phyloP scores from a whole-genome alignment of 30 jellyfish, hydroid and myxozoan genomes.

The Hydractinia echinata region DNA sequence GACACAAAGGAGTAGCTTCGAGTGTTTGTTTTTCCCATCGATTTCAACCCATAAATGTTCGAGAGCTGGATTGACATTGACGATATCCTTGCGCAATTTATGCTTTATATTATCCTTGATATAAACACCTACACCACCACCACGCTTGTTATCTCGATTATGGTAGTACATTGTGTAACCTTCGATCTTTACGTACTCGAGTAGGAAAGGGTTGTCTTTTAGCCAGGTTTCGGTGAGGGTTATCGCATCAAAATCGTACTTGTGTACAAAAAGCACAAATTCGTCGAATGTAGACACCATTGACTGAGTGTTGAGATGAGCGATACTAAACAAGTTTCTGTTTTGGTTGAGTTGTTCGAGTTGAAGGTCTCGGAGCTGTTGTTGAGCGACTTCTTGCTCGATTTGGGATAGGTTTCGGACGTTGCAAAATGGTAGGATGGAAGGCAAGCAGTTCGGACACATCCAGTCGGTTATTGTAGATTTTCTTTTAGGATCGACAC shows the following conservation, averaged over 20 bases:
- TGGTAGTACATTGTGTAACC: conserved; percentile 50
- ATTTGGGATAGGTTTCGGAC: background rate
- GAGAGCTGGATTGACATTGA: no score
- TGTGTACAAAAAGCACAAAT: conserved; percentile 32
- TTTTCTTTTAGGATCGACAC: conserved; percentile 1
- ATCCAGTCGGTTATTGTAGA: background rate
- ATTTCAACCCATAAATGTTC: no score
- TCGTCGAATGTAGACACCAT: conserved; percentile 55
- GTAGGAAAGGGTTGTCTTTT: conserved; percentile 53
- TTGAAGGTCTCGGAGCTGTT: conserved; percentile 19
- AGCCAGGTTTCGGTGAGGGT: conserved; percentile 73
- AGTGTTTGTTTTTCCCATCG: conserved; percentile 56
- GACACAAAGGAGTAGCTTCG: conserved; percentile 56
- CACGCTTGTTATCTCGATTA: conserved; percentile 48
- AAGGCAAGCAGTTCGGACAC: background rate
- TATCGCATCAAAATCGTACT: conserved; percentile 49
- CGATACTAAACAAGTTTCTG: conserved; percentile 3
- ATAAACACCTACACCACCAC: conserved; percentile 71
- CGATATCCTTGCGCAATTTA: no score
- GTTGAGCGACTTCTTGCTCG: conserved; percentile 22
- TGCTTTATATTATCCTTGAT: conserved; percentile 37
- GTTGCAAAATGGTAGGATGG: background rate
- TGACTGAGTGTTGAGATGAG: conserved; percentile 51
- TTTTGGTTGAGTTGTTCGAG: background rate
- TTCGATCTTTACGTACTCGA: conserved; percentile 48